These are phyloP conservation scores for Drosophila rellima DNA, from an alignment of 2,888 invertebrate species.

Conservation along the genomic window DNA sequence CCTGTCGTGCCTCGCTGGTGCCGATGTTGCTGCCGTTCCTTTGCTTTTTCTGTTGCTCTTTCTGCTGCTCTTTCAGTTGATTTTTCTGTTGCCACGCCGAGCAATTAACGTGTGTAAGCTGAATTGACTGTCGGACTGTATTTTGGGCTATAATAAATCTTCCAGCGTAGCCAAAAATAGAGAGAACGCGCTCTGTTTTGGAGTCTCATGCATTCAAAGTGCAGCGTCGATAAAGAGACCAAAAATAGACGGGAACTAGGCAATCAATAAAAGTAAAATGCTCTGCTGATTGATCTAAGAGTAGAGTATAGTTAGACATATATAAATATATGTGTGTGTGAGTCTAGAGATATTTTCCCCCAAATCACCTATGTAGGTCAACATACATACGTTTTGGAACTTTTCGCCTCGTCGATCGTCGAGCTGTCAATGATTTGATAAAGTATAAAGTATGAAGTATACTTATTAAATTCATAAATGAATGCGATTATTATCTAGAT, in stretches of 20 bases:
- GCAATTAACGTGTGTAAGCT: constrained; percentile 69
- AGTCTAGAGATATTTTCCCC: not conserved
- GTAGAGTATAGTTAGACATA: constrained; percentile 6
- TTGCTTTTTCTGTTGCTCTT: constrained; percentile 17
- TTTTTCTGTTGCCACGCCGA: constrained; percentile 20
- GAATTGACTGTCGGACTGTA: constrained; percentile 41
- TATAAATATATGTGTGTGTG: not conserved
- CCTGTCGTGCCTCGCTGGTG: constrained; percentile 64
- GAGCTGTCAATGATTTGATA: constrained; percentile 43
- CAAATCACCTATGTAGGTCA: constrained; percentile 57
- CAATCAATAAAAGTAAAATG: constrained; percentile 50
- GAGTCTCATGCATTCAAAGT: constrained; percentile 25
- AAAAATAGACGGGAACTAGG: constrained; percentile 37
- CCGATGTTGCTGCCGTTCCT: constrained; percentile 25
- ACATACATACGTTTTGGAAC: constrained; percentile 35
- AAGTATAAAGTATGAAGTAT: too few relatives aligned
- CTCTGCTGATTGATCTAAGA: constrained; percentile 67
- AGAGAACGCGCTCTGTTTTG: constrained; percentile 12
- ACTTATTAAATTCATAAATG: constrained; percentile 30
- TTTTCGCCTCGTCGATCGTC: constrained; percentile 50
- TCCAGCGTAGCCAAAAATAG: constrained; percentile 68
- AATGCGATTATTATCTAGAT: constrained; percentile 34
- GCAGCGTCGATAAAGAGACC: constrained; percentile 30
- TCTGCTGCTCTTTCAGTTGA: constrained; percentile 1
- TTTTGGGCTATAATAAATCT: constrained; percentile 62